Evolutionary conservation across 2,888 invertebrate species (phyloP).

Genomic region (Xylota segnis): DNA sequence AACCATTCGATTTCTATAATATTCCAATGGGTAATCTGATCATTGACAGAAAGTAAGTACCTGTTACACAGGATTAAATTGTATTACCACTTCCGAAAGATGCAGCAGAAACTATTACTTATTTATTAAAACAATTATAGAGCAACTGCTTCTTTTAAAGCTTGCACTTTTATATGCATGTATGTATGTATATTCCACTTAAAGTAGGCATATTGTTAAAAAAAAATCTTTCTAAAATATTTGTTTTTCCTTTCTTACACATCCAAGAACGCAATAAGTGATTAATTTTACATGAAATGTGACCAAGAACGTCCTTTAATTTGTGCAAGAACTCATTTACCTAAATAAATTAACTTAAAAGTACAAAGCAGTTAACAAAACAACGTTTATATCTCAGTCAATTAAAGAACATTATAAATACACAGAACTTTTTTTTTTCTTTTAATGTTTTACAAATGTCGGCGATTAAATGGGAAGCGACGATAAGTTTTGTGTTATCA

Average conservation of each 20-base stretch:
- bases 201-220: not conserved
- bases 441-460: conserved; percentile 12
- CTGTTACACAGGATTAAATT: not conserved
- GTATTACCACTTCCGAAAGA: not conserved
- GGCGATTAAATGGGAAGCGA: conserved; percentile 5
- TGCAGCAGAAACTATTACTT: not conserved
- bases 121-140: not conserved
- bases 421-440: conserved; percentile 1
- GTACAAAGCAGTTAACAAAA: conserved; percentile 47
- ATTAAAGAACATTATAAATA: conserved; percentile 32
- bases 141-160: not conserved
- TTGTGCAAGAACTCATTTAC: conserved; percentile 50
- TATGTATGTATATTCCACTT: conserved; percentile 13
- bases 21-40: no score
- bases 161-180: not conserved
- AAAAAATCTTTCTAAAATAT: conserved; percentile 10
- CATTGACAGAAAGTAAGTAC: not conserved
- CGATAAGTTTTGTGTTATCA: not conserved
- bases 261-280: conserved; percentile 1
- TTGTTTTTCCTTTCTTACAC: conserved; percentile 9
- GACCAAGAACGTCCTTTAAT: conserved; percentile 6
- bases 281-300: conserved; percentile 21
- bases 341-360: conserved; percentile 50
- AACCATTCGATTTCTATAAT: no score
- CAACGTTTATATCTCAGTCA: conserved; percentile 46